phyloP scores from a whole-genome alignment of 2,888 invertebrate species.

The Hoplodrina blanda region DNA sequence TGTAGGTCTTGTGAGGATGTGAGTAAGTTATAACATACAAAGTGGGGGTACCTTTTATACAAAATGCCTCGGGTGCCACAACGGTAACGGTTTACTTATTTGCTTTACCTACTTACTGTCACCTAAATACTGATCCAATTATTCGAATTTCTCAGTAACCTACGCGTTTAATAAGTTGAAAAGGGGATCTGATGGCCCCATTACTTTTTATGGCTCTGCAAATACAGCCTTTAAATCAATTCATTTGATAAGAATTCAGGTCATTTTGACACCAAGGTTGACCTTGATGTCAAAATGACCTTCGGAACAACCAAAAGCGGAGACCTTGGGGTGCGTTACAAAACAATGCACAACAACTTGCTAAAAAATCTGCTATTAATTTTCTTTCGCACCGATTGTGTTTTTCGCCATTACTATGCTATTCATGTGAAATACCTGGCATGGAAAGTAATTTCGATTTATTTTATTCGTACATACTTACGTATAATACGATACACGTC shows the following conservation, averaged over 20 bases:
- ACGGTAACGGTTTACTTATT: conserved; percentile 33
- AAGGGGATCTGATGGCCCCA: conserved; percentile 18
- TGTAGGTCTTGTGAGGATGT: not conserved
- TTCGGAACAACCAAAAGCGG: conserved; percentile 35
- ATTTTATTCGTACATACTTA: not conserved
- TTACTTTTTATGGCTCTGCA: conserved; percentile 23
- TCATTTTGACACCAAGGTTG: conserved; percentile 58
- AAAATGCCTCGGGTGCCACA: conserved; percentile 29
- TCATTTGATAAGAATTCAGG: conserved; percentile 56
- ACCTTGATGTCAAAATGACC: conserved; percentile 17
- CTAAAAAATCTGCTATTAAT: conserved; percentile 36
- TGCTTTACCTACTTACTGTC: conserved; percentile 51
- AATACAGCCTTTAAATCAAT: conserved; percentile 47
- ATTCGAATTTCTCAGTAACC: conserved; percentile 40
- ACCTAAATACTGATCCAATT: conserved; percentile 61
- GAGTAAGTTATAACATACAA: conserved; percentile 13
- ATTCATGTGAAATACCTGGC: not conserved
- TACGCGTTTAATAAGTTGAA: conserved; percentile 21
- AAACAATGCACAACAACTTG: conserved; percentile 53
- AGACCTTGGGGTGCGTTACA: conserved; percentile 58
- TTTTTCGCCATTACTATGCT: conserved; percentile 4
- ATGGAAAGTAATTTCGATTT: not conserved
- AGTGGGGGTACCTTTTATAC: conserved; percentile 35
- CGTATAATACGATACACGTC: no score
- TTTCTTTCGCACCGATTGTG: conserved; percentile 22